Base-by-base conservation (phyloP, 92 coral and sea anemone genomes). In the Scolanthus callimorphus region DNA sequence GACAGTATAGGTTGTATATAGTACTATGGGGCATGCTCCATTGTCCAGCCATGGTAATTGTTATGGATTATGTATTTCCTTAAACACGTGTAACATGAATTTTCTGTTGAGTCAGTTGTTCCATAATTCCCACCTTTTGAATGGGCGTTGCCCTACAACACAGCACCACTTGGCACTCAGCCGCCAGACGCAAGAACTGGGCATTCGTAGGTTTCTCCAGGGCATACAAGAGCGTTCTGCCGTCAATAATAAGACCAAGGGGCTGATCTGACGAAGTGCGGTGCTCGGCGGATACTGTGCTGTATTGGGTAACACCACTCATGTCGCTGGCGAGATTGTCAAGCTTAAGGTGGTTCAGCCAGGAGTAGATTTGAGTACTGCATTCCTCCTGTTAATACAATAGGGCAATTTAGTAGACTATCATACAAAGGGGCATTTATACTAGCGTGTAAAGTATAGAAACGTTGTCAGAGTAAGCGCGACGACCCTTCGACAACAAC, bases 131-230 rank as follows among this genome's bases (percentile, higher is more conserved):
- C 4, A 94, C 99, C 96, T 94, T 94, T 53, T 94, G 99, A n/a
- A 84, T 77, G 1, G 99, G 99, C 3, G 99, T 86, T 0, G 99
- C 99, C 25, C 99, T 82, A 23, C 99, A 94, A 60, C 99, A 94
- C 31, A 94, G 80, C 22, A 94, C 99, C 25, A 85, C 99, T 55
- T 94, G 90, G 57, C 99, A 94, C 41, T 67, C 71, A 28, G 76
- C 77, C 23, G 99, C 94, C 51, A 94, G 71, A 10, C 57, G 76
- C 53, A 94, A 71, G 81, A 94, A 94, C 75, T 84, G 78, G 24
- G 31, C 39, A 60, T 81, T 83, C 24, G 88, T 85, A 0, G 99
- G 87, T 29, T 89, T 76, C 26, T 88, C 99, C 23, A 94, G 61
- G 2, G 99, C 99, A 50, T 73, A 81, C 57, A 76, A 52, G 27